A percentile compares a stretch with the other conserved stretches of the same genome.
phyloP scores from a whole-genome alignment of 2,113 vertebrate genomes.

The Antechinus flavipes region DNA sequence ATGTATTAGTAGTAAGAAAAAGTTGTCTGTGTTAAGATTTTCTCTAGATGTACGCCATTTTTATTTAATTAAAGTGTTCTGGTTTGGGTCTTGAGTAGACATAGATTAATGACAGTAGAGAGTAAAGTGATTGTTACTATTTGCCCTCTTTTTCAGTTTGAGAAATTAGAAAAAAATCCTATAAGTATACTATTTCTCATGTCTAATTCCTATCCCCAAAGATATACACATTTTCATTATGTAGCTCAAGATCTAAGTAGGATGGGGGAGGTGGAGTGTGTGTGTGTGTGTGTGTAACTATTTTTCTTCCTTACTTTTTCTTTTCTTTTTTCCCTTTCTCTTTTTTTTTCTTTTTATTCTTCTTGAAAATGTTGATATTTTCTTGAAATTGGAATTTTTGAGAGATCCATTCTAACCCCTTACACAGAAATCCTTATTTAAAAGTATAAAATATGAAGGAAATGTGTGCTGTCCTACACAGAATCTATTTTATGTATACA shows the following conservation, averaged over 20 bases:
- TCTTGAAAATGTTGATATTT: neutral
- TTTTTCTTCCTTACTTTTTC: constrained; percentile 28
- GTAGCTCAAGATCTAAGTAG: constrained; percentile 19
- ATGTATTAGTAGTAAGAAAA: neutral
- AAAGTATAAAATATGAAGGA: neutral
- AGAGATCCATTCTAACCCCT: neutral
- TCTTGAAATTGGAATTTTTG: too few species aligned
- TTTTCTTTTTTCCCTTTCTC: neutral
- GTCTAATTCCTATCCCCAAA: constrained; percentile 9
- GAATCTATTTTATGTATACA: neutral
- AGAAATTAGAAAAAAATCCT: neutral
- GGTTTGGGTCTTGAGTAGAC: constrained; percentile 8
- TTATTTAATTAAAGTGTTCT: constrained; percentile 24
- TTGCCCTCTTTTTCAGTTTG: neutral
- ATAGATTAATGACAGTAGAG: neutral
- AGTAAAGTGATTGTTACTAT: neutral
- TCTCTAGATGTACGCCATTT: neutral
- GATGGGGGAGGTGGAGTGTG: neutral
- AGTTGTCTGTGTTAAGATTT: neutral
- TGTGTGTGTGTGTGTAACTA: neutral
- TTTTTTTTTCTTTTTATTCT: neutral
- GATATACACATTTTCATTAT: neutral
- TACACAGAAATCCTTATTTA: neutral
- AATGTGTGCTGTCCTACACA: neutral
- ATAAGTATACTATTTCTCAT: neutral